Evolutionary conservation across 2,888 invertebrate species (phyloP).

Genomic region (Cosmia trapezina): DNA sequence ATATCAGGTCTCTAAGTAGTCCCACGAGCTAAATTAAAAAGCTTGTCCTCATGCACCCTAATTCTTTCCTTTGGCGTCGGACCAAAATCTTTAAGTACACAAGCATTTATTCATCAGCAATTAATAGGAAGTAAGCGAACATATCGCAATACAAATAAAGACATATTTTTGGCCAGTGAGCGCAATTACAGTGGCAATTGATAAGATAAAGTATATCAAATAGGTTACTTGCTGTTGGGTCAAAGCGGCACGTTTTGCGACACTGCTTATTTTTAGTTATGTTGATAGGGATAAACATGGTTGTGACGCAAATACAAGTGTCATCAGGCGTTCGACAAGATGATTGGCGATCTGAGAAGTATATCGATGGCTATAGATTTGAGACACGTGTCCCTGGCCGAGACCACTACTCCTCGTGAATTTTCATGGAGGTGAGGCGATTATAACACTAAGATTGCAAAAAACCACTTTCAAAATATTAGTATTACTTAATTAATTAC

Average conservation of each 20-base stretch:
- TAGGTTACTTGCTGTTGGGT: slow-evolving; percentile 59
- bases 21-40: slow-evolving; percentile 11
- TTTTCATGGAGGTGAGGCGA: neutral
- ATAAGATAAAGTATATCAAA: slow-evolving; percentile 59
- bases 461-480: neutral
- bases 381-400: neutral
- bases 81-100: slow-evolving; percentile 22
- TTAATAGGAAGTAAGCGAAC: slow-evolving; percentile 16
- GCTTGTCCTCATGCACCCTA: slow-evolving; percentile 11
- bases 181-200: slow-evolving; percentile 46
- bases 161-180: slow-evolving; percentile 43
- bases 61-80: neutral
- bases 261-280: slow-evolving; percentile 34
- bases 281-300: slow-evolving; percentile 29
- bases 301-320: slow-evolving; percentile 30
- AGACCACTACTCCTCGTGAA: neutral
- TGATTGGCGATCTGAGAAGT: slow-evolving; percentile 3
- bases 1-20: slow-evolving; percentile 2
- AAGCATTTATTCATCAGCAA: slow-evolving; percentile 9
- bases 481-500: neutral
- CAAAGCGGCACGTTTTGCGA: slow-evolving; percentile 37
- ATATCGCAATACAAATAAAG: slow-evolving; percentile 30
- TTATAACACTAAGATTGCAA: neutral
- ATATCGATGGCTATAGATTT: neutral
- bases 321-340: slow-evolving; percentile 5